Percentiles rank a stretch among this genome's conserved stretches.
Evolutionary conservation across 2,797 vertebrate species (phyloP).

Genomic region (Sebastes trivittatus): DNA sequence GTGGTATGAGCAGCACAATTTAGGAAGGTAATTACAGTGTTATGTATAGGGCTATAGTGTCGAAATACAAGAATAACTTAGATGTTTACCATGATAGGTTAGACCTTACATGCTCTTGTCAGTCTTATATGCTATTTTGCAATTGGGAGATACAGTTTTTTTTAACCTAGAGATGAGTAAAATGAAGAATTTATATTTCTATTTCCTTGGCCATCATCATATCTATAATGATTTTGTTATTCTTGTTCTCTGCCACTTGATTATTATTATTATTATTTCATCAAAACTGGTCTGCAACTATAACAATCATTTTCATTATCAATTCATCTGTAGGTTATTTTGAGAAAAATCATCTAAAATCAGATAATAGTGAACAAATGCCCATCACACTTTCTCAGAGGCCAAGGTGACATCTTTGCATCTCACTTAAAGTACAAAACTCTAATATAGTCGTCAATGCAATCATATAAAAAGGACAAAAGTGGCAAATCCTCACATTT

Average conservation of each 20-base stretch:
- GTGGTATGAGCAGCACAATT: not conserved
- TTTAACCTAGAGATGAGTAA: not conserved
- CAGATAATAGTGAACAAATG: not conserved
- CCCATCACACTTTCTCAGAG: rapidly evolving
- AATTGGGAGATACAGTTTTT: not conserved
- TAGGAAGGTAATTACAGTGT: not conserved
- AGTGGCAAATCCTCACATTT: not conserved
- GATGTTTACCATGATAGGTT: too few relatives aligned
- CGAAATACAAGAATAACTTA: not conserved
- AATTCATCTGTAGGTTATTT: not conserved
- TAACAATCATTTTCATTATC: not conserved
- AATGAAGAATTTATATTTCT: not conserved
- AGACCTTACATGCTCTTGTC: not conserved
- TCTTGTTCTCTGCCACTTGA: not conserved
- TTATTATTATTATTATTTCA: too few relatives aligned
- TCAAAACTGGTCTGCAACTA: not conserved
- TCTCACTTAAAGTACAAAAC: not conserved
- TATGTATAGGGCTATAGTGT: not conserved
- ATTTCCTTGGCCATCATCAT: not conserved
- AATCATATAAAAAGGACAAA: not conserved
- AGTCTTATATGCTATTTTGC: not conserved
- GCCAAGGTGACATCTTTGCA: not conserved
- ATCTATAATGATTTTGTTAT: not conserved
- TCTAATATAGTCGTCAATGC: not conserved
- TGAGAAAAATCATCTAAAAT: not conserved